Conservation (phyloP, 2,113 vertebrate genomes). For the Antechinus flavipes region DNA sequence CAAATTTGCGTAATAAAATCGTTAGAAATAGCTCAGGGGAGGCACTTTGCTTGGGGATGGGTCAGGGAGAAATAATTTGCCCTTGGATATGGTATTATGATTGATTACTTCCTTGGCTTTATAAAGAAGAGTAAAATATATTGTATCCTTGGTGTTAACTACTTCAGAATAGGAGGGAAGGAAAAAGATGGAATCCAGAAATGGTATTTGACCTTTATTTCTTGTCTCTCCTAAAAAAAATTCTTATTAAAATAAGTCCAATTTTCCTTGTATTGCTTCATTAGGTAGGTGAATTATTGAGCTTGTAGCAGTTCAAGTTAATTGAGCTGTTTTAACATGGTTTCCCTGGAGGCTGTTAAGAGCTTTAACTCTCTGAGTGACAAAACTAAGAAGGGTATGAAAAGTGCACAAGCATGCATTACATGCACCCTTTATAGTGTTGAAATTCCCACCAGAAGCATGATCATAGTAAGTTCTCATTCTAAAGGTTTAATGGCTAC, state of each 20-base stretch:
- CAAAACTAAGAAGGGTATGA: neutral
- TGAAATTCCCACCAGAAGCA: constrained; percentile 27
- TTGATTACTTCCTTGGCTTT: constrained; percentile 61
- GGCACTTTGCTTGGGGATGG: constrained; percentile 43
- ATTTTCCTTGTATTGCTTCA: constrained; percentile 82
- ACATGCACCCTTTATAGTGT: neutral
- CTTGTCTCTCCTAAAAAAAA: constrained; percentile 71
- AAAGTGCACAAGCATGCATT: constrained; percentile 21
- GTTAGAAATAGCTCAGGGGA: constrained; percentile 64
- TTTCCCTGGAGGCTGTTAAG: constrained; percentile 74
- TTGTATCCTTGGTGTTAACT: constrained; percentile 58
- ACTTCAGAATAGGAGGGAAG: constrained; percentile 49
- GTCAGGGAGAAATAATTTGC: constrained; percentile 64
- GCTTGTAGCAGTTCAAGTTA: constrained; percentile 79
- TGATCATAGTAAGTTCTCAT: constrained; percentile 40
- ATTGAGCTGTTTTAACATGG: constrained; percentile 77
- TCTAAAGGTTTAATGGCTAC: constrained; percentile 47
- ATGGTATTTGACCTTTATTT: constrained; percentile 78
- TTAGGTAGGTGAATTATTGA: constrained; percentile 83
- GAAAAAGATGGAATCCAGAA: constrained; percentile 67
- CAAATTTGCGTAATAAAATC: constrained; percentile 69
- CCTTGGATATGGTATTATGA: constrained; percentile 57
- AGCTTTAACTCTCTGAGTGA: constrained; percentile 39
- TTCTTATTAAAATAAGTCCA: constrained; percentile 74
- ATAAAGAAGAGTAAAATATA: constrained; percentile 50